phyloP scores from a whole-genome alignment of 2,113 vertebrate genomes.

The Dipodomys spectabilis region DNA sequence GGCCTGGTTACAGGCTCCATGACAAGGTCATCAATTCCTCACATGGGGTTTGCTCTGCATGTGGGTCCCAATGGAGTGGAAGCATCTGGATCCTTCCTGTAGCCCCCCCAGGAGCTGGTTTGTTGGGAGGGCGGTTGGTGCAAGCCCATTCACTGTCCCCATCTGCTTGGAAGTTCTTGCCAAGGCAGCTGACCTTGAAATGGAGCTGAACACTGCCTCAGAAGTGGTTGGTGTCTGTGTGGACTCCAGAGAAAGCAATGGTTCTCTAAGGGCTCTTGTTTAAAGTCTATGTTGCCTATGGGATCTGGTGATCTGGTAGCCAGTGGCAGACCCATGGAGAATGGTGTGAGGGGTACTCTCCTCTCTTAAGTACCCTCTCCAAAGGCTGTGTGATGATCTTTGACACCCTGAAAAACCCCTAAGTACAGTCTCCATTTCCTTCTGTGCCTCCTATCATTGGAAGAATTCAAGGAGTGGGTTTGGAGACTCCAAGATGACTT shows the following conservation, averaged over 20 bases:
- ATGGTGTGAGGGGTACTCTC: neutral
- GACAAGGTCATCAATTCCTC: slow-evolving; percentile 41
- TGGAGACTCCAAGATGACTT: neutral
- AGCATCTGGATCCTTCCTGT: neutral
- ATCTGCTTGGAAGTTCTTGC: neutral
- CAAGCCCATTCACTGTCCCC: neutral
- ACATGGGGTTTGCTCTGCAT: neutral
- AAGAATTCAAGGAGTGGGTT: neutral
- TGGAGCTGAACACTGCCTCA: slow-evolving; percentile 18
- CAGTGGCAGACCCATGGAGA: neutral
- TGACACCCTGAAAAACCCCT: neutral
- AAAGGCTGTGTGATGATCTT: neutral
- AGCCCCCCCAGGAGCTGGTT: neutral
- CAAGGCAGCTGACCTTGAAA: slow-evolving; percentile 47
- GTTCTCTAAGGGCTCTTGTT: neutral
- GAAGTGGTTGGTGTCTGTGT: neutral
- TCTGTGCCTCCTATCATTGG: neutral
- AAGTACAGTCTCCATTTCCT: neutral
- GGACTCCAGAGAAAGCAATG: neutral
- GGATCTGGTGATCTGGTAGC: neutral
- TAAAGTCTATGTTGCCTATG: neutral
- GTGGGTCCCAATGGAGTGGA: neutral
- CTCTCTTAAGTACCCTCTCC: neutral
- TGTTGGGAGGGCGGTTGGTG: neutral
- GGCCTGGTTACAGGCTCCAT: neutral